Evolutionary conservation across 2,888 invertebrate genomes (phyloP).

Genomic region (Tenthredo livida): DNA sequence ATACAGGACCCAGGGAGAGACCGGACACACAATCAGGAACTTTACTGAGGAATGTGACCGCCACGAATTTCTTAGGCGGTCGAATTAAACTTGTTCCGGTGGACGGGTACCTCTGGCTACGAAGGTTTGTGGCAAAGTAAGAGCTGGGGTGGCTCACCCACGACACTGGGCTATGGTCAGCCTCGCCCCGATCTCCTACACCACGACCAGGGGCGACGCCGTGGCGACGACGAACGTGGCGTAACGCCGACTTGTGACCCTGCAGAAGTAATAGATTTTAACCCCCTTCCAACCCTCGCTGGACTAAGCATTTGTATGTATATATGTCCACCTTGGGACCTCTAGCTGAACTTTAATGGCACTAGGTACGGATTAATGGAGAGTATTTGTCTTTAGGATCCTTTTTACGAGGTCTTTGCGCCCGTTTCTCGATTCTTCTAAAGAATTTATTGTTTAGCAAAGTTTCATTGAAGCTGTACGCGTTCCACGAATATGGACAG

Average conservation of each 20-base stretch:
- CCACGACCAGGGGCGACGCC: not conserved
- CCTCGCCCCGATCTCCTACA: constrained; percentile 36
- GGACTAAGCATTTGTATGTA: constrained; percentile 41
- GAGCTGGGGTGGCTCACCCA: constrained; percentile 19
- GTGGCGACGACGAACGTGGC: constrained; percentile 60
- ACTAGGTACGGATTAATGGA: constrained; percentile 37
- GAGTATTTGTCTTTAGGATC: constrained; percentile 16
- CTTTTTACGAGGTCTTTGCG: constrained; percentile 30
- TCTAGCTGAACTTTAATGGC: constrained; percentile 33
- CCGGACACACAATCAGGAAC: constrained; percentile 78
- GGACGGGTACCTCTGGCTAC: constrained; percentile 29
- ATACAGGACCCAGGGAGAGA: constrained; percentile 56
- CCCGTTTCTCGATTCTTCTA: not conserved
- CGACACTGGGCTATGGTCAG: constrained; percentile 51
- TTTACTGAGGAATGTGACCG: constrained; percentile 77
- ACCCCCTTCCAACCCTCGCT: constrained; percentile 46
- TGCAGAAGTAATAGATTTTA: constrained; percentile 63
- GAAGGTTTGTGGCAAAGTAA: constrained; percentile 38
- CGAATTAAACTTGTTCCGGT: constrained; percentile 77
- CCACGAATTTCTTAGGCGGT: constrained; percentile 76
- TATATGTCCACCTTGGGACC: constrained; percentile 45
- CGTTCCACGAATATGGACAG: not conserved
- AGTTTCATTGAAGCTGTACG: not conserved
- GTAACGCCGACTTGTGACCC: constrained; percentile 64
- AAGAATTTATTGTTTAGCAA: not conserved